Conservation (phyloP, 2,113 vertebrate genomes). For the Lycaon pictus region DNA sequence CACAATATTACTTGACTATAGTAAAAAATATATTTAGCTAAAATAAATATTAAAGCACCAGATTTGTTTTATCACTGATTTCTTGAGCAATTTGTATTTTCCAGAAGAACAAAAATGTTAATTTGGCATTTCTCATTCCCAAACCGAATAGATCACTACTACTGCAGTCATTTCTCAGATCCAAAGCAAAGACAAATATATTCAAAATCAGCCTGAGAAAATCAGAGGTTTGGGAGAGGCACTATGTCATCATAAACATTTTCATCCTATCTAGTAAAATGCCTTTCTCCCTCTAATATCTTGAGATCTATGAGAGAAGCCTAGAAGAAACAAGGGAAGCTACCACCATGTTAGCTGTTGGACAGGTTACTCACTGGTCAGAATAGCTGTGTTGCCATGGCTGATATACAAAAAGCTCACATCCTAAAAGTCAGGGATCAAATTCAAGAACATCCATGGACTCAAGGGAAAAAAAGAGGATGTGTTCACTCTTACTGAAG, state of each 20-base stretch:
- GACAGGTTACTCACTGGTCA: background rate
- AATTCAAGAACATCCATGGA: background rate
- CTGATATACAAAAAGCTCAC: background rate
- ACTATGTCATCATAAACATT: background rate
- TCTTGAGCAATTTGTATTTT: slow-evolving; percentile 40
- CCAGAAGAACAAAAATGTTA: slow-evolving; percentile 7
- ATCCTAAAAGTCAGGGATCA: background rate
- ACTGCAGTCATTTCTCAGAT: background rate
- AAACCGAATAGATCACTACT: background rate
- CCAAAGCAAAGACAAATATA: background rate
- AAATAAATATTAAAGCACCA: background rate
- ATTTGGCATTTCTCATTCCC: background rate
- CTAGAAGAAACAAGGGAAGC: background rate
- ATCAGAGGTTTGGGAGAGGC: background rate
- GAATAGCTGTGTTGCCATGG: background rate
- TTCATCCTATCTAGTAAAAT: background rate
- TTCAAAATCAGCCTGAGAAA: background rate
- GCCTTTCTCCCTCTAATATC: background rate
- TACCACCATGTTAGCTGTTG: background rate
- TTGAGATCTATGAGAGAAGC: background rate
- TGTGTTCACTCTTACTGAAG: background rate
- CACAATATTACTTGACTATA: background rate
- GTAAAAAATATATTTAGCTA: background rate
- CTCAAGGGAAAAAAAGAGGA: background rate
- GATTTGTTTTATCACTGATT: background rate